These are phyloP conservation scores for Halocynthia roretzi DNA, from an alignment of 23 tunicate species.

Conservation along the genomic window DNA sequence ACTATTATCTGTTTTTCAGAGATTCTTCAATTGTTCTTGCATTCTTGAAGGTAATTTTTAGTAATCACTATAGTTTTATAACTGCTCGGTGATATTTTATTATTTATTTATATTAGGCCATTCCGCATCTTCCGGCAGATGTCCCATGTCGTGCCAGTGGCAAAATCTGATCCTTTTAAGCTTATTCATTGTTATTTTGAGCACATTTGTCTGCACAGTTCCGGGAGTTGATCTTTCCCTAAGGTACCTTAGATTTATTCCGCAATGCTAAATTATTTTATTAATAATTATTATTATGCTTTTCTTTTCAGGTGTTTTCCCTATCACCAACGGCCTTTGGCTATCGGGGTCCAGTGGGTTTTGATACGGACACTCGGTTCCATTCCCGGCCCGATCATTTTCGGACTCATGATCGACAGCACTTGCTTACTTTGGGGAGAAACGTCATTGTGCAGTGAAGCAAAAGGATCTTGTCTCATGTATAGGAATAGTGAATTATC, in stretches of 20 bases:
- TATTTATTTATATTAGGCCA: too few species aligned
- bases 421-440: constrained; percentile 64
- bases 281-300: not conserved
- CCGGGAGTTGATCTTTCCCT: constrained; percentile 80
- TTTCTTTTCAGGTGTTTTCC: constrained; percentile 62
- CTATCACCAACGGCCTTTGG: constrained; percentile 49
- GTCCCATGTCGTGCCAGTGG: constrained; percentile 50
- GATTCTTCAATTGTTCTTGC: constrained; percentile 22
- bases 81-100: too few species aligned
- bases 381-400: constrained; percentile 92
- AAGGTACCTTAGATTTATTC: constrained; percentile 32
- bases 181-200: constrained; percentile 57
- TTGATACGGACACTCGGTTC: constrained; percentile 78
- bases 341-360: constrained; percentile 92
- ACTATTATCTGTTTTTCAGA: constrained; percentile 1
- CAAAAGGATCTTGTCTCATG: constrained; percentile 57
- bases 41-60: not conserved
- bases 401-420: constrained; percentile 81
- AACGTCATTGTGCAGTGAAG: constrained; percentile 16
- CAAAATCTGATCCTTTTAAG: constrained; percentile 47
- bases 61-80: not conserved
- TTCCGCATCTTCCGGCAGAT: constrained; percentile 22
- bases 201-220: constrained; percentile 74
- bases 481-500: constrained; percentile 66
- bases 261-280: not conserved